phyloP scores from a whole-genome alignment of 2,888 invertebrate genomes.

The Molorchus minor region DNA sequence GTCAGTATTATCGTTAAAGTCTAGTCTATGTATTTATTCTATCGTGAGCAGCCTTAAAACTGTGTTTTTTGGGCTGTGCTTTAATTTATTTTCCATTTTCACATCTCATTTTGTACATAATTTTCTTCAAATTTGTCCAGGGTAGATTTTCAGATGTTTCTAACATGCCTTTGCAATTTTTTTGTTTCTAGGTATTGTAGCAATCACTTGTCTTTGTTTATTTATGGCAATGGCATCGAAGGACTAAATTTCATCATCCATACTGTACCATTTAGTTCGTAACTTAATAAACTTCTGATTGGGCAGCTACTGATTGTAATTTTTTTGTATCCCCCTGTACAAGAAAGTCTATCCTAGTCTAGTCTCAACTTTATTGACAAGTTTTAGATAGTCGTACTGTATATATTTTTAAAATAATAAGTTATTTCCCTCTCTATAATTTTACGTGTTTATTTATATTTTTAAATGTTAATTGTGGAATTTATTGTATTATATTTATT shows the following conservation, averaged over 20 bases:
- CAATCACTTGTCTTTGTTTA: no score
- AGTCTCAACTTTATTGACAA: background rate
- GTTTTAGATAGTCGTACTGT: background rate
- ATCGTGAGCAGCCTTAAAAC: background rate
- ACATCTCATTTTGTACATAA: slow-evolving; percentile 15
- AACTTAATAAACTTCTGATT: background rate
- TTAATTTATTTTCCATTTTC: slow-evolving; percentile 19
- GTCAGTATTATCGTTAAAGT: slow-evolving; percentile 26
- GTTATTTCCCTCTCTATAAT: background rate
- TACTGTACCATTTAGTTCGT: background rate
- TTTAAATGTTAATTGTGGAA: slow-evolving; percentile 9
- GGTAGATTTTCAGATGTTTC: slow-evolving; percentile 12
- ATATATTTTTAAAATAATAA: background rate
- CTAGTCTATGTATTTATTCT: slow-evolving; percentile 26
- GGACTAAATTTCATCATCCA: background rate
- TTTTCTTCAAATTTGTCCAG: slow-evolving; percentile 9
- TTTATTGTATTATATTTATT: slow-evolving; percentile 22
- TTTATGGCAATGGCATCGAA: no score
- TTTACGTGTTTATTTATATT: slow-evolving; percentile 14
- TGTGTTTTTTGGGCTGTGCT: slow-evolving; percentile 1
- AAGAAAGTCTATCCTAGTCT: background rate
- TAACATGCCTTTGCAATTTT: no score
- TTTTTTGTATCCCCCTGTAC: background rate
- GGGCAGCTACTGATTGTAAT: background rate
- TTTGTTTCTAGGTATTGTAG: no score